phyloP scores from a whole-genome alignment of 2,888 invertebrate genomes.

The Halocaridina rubra region DNA sequence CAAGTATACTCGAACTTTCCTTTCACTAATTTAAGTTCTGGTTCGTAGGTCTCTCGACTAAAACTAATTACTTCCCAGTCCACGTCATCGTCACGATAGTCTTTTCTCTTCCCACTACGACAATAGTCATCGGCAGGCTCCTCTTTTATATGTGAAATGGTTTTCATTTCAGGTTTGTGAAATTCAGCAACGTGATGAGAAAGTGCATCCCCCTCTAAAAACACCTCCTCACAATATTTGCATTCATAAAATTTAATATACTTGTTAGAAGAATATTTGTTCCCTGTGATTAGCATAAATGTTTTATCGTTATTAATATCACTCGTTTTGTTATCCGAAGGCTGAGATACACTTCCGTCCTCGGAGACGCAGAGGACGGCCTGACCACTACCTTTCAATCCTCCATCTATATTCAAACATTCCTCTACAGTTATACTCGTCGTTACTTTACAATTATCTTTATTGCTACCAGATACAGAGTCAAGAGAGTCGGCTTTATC shows the following conservation, averaged over 20 bases:
- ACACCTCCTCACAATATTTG: neutral
- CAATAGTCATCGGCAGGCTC: neutral
- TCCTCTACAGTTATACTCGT: conserved; percentile 43
- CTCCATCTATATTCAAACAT: conserved; percentile 3
- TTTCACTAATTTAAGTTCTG: neutral
- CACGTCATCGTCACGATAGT: conserved; percentile 13
- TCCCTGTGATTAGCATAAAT: neutral
- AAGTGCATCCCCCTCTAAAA: neutral
- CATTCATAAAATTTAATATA: neutral
- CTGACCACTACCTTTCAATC: neutral
- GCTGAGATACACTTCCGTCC: conserved; percentile 23
- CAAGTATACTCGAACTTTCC: conserved; percentile 42
- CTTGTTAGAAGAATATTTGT: neutral
- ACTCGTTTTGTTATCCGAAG: neutral
- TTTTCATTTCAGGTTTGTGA: neutral
- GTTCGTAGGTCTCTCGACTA: neutral
- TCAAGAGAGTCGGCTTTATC: neutral
- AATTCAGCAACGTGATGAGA: neutral
- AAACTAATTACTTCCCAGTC: conserved; percentile 35
- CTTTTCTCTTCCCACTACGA: neutral
- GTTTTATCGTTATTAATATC: conserved; percentile 1
- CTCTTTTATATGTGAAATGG: neutral
- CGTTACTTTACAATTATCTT: neutral
- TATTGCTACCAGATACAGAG: neutral
- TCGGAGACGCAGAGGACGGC: conserved; percentile 34